Evolutionary conservation across 2,888 invertebrate genomes (phyloP).

Genomic region (Mesochorus sp.): DNA sequence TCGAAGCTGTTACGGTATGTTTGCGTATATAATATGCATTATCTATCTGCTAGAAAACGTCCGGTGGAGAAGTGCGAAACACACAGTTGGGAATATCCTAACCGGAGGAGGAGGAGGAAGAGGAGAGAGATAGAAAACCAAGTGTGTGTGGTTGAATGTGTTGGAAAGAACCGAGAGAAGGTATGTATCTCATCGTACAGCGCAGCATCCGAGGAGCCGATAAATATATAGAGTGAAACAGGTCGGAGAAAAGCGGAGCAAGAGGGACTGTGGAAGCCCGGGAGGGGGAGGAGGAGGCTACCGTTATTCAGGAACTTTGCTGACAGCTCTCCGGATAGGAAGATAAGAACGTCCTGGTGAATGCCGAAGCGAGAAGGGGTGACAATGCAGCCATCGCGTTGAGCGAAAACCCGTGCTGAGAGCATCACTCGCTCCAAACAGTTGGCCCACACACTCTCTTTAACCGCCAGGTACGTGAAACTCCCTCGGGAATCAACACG

Average conservation of each 20-base stretch:
- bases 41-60: conserved; percentile 77
- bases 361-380: conserved; percentile 75
- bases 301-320: conserved; percentile 82
- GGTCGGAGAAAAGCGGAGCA: neutral
- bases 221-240: conserved; percentile 31
- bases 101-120: conserved; percentile 69
- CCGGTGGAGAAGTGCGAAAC: conserved; percentile 76
- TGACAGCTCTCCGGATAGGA: conserved; percentile 82
- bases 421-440: conserved; percentile 52
- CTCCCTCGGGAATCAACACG: conserved; percentile 36
- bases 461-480: conserved; percentile 53
- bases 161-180: conserved; percentile 27
- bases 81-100: conserved; percentile 80
- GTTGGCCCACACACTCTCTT: conserved; percentile 40
- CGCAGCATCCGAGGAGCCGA: conserved; percentile 25
- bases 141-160: too few relatives aligned
- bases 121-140: conserved; percentile 33
- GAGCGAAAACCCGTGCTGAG: conserved; percentile 61
- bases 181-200: conserved; percentile 19
- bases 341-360: conserved; percentile 81
- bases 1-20: conserved; percentile 48
- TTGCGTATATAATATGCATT: conserved; percentile 69
- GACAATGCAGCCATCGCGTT: conserved; percentile 78
- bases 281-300: conserved; percentile 47
- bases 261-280: neutral